Evolutionary conservation across 2,113 vertebrate species (phyloP), one percentile per base, ranked within the genome.

Genomic region (Strix uralensis): DNA sequence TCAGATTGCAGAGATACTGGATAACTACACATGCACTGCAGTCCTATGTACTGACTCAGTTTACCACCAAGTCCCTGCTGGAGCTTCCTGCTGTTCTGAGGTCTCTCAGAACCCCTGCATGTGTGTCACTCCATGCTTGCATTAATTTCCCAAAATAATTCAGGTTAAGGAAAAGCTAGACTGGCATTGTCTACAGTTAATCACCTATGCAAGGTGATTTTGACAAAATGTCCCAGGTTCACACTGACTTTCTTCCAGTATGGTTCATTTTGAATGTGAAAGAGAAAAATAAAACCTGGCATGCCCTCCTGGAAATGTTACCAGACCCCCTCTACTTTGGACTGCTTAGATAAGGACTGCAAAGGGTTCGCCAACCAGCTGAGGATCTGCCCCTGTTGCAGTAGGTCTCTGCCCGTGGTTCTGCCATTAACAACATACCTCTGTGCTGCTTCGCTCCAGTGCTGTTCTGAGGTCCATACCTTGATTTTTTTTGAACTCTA

Each of bases 111-210:
- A 67, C 25, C 74, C 6, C 32, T 67, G 22, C 7, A 55, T 30
- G 6, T 34, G 30, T 65, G 4, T 79, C 6, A 82, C 8, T 42
- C 73, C 26, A 47, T 13, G 12, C 14, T 67, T 21, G 23, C 20
- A 8, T 36, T 46, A 65, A 72, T 29, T 4, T 1, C 27, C 9
- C 3, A 6, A 51, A 51, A 73, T 34, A 90, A 81, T 26, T 71
- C 23, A 26, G 4, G 4, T 42, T 52, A 69, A 82, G 16, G 49
- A 70, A 92, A 91, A 91, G 23, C 3, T 46, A 11, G 10, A 26
- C 36, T 26, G 14, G 4, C 0, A 0, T 79, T 61, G 90, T 77
- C 58, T 65, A 7, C 25, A 3, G 14, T 52, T 67, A 67, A 61
- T 52, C 9, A 75, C 10, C 5, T 20, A 27, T 34, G 17, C 3